Evolutionary conservation across 1,140 invertebrate species (phyloP), one percentile per base, ranked within the genome.

Genomic region (Heliothis subflexa): DNA sequence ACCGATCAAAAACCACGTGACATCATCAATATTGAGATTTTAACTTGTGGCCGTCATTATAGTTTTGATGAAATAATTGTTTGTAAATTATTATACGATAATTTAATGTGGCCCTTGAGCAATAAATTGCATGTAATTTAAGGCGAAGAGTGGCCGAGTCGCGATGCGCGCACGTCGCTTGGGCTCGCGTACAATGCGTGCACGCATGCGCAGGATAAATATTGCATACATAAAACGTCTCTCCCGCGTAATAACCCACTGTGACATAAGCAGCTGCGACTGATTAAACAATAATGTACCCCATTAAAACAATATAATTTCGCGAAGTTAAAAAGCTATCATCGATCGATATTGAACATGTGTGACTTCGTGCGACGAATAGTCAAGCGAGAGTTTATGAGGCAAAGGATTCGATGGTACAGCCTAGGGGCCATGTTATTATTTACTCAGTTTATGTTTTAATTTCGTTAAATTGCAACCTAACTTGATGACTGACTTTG

Each of bases 61-160:
- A 78, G 78, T 85, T 86, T 83, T 86, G 80, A 86, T 89, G 83
- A 88, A 82, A 86, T 89, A 89, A 88, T 89, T 86, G 81, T 88
- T 88, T 85, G 83, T 68, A 87, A 91, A 89, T 88, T 83, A 85
- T 82, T 85, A 82, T 83, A 87, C 83, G 85, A 87, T 87, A 88
- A 89, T 89, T 79, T 86, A 86, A 80, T 81, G 79, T 83, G 82
- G 81, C 79, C 84, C 79, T 83, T 84, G 81, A 78, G 83, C 79
- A 84, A 86, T 88, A 91, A 91, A 91, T 88, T 91, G 86, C 83
- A 85, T 78, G 81, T 87, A 89, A 90, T 90, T 89, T 87, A 83
- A 86, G 72, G 72, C 70, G 77, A 73, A 79, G 78, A 80, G 79
- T 73, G 68, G 75, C 59, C 57, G 77, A 76, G 62, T 59, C 70